Evolutionary conservation across 1,140 invertebrate species (phyloP), one percentile per base, ranked within the genome.

Genomic region (Sipha flava): DNA sequence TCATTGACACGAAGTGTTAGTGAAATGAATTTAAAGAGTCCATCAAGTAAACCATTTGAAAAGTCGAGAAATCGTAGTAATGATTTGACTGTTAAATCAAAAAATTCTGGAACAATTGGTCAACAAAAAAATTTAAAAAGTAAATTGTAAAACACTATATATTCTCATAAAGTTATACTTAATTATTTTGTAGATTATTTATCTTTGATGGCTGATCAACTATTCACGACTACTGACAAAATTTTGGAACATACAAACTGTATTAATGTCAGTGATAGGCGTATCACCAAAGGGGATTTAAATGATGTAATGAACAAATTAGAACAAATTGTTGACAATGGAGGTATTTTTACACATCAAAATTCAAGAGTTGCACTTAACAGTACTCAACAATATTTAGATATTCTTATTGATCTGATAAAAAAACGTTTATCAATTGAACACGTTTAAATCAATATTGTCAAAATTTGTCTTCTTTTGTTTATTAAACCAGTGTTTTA

Each of bases 1-100:
- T 37, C 52, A 12, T 54, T 77, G 29, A 77, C 34, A 0, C n/a
- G 73, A 18, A 59, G 73, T 77, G 34, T 59, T 0, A 77, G 73
- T 43, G 73, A 77, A 77, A 77, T 77, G 52, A 77, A 59, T 57
- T 57, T 77, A 18, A 77, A 77, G 12, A 52, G 29, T 54, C 70
- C 70, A 12, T 75, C 72, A 37, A 75, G 9, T 34, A 75, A 75
- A 54, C 29, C 18, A 54, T 77, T 29, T n/a, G 73, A 77, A 40
- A 77, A 77, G 3, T 54, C 31, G 0, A 54, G 16, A 77, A 59
- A 26, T 29, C n/a, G n/a, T 29, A 77, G 6, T 77, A 57, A 54
- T 75, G 29, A 54, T 23, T 14, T 40, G 1, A 31, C 45, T 37
- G 21, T 18, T 3, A 75, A 75, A 52, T 16, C 14, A 29, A 77